These are phyloP conservation scores for Troides aeacus DNA, from an alignment of 2,888 invertebrate species.

Conservation along the genomic window DNA sequence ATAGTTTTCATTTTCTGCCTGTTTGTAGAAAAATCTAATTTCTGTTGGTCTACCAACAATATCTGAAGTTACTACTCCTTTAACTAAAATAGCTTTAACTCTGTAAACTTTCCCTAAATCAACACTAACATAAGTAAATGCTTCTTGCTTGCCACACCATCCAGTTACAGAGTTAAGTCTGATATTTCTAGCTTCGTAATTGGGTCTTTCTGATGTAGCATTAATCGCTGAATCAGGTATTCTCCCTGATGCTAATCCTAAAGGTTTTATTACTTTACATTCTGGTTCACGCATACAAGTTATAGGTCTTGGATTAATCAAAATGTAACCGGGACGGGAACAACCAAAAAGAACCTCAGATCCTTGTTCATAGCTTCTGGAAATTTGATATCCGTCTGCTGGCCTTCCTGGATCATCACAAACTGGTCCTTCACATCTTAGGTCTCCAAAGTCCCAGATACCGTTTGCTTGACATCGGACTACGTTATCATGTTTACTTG, in stretches of 20 bases:
- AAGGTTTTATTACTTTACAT: constrained; percentile 93
- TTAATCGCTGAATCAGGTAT: constrained; percentile 98
- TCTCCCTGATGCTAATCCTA: constrained; percentile 93
- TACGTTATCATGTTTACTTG: constrained; percentile 93
- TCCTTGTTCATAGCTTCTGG: constrained; percentile 92
- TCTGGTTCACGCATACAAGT: constrained; percentile 95
- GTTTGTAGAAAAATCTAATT: constrained; percentile 98
- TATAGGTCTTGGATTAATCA: constrained; percentile 94
- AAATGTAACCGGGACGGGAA: constrained; percentile 93
- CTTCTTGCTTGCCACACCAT: constrained; percentile 98
- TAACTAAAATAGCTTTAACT: constrained; percentile 94
- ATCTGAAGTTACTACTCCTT: constrained; percentile 96
- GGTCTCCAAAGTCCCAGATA: constrained; percentile 98
- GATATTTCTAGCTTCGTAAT: constrained; percentile 94
- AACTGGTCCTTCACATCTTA: constrained; percentile 97
- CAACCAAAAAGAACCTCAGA: constrained; percentile 95
- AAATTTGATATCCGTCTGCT: constrained; percentile 92
- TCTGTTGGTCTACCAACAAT: constrained; percentile 97
- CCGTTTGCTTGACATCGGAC: constrained; percentile 95
- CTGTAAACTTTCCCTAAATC: constrained; percentile 96
- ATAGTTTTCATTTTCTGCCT: constrained; percentile 95
- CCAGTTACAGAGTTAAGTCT: constrained; percentile 95
- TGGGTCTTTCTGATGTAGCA: constrained; percentile 95
- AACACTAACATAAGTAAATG: constrained; percentile 97
- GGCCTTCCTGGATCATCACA: constrained; percentile 97